These are phyloP conservation scores for Triplophysa yarkandensis DNA, from an alignment of 2,797 vertebrate genomes.

Conservation along the genomic window DNA sequence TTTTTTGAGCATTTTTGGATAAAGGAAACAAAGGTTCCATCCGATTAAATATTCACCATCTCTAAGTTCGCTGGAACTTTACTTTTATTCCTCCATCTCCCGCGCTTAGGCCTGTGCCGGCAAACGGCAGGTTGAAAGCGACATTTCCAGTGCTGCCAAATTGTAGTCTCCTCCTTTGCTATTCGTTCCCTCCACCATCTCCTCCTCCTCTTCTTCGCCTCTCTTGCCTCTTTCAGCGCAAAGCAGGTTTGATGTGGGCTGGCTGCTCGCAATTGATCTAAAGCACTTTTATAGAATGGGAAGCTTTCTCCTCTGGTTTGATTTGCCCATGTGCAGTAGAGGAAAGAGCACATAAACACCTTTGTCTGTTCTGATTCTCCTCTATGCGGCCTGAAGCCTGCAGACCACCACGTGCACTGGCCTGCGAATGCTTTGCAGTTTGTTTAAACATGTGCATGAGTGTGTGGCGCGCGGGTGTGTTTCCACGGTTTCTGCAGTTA, in stretches of 20 bases:
- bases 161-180: slow-evolving; percentile 40
- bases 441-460: background rate
- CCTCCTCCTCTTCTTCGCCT: background rate
- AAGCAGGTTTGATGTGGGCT: slow-evolving; percentile 50
- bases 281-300: slow-evolving; percentile 39
- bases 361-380: slow-evolving; percentile 46
- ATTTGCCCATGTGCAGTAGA: slow-evolving; percentile 33
- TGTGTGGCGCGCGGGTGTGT: slow-evolving; percentile 19
- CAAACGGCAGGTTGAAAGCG: slow-evolving; percentile 57
- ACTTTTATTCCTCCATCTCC: slow-evolving; percentile 61
- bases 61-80: slow-evolving; percentile 54
- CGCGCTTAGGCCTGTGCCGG: slow-evolving; percentile 55
- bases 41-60: slow-evolving; percentile 47
- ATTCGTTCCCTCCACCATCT: slow-evolving; percentile 12
- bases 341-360: slow-evolving; percentile 40
- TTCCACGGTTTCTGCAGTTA: slow-evolving; percentile 43
- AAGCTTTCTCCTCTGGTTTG: slow-evolving; percentile 45
- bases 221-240: slow-evolving; percentile 7
- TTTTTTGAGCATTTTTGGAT: slow-evolving; percentile 5
- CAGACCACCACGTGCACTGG: slow-evolving; percentile 23
- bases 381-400: background rate
- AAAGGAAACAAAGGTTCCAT: slow-evolving; percentile 32
- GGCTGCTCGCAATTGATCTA: slow-evolving; percentile 46
- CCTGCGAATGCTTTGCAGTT: background rate
- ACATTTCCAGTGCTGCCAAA: slow-evolving; percentile 52